Conservation (phyloP, 2,113 vertebrate genomes). For the Leptobrachium ailaonicum region DNA sequence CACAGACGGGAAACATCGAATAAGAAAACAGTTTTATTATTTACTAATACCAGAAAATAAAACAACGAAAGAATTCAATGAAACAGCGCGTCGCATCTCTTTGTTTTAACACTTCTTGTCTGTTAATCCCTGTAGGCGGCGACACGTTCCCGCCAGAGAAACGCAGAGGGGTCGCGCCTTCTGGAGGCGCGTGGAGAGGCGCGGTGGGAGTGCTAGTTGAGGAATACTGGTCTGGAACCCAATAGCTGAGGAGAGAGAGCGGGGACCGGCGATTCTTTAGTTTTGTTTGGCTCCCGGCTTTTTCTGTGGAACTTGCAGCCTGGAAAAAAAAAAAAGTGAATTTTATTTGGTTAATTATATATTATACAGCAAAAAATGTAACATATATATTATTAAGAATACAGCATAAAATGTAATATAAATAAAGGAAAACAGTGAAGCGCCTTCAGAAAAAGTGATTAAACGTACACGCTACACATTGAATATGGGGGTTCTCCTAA, state of each 20-base stretch:
- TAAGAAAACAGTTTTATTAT: conserved; percentile 3
- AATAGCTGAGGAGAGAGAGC: not conserved
- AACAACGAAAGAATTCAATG: not conserved
- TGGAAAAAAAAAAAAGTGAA: not conserved
- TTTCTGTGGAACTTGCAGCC: conserved; percentile 9
- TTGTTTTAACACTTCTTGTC: not conserved
- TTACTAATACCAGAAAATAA: not conserved
- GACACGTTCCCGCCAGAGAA: not conserved
- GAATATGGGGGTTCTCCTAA: no score
- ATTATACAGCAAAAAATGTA: no score
- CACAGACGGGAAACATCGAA: not conserved
- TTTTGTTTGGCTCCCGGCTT: conserved; percentile 24
- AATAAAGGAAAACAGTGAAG: no score
- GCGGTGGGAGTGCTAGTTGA: not conserved
- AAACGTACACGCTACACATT: no score
- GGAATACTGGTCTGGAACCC: not conserved
- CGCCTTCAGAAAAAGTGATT: no score
- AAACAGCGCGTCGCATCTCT: not conserved
- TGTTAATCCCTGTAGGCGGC: not conserved
- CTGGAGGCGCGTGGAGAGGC: not conserved
- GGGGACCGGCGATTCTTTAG: not conserved
- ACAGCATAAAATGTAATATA: no score
- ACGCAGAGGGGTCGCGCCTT: not conserved
- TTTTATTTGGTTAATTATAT: no score
- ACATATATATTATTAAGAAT: no score